A percentile compares a stretch with the other conserved stretches of the same genome.
These are phyloP conservation scores for Ataeniobius toweri DNA, from an alignment of 2,797 vertebrate species.

Conservation along the genomic window DNA sequence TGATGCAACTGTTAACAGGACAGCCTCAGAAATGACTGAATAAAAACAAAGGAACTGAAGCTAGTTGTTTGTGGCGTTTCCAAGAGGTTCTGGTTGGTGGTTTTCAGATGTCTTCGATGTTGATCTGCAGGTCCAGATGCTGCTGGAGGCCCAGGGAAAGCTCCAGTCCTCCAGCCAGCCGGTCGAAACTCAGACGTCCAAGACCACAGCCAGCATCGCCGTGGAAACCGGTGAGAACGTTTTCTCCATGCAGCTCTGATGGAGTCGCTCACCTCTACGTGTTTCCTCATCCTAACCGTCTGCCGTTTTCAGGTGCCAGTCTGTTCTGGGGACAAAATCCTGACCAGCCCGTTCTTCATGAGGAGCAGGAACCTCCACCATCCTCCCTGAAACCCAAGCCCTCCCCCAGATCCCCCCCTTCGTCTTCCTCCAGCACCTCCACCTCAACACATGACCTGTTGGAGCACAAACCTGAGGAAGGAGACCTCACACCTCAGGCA, in stretches of 20 bases:
- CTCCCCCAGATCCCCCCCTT: not conserved
- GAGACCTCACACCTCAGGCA: conserved; percentile 15
- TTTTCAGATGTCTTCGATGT: too few species aligned
- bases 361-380: conserved; percentile 1
- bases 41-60: too few species aligned
- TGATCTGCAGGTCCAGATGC: conserved; percentile 87
- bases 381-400: conserved; percentile 2
- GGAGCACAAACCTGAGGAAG: conserved; percentile 50
- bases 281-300: not conserved
- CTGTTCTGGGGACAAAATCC: conserved; percentile 85
- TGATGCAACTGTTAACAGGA: too few species aligned
- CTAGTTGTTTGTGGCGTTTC: too few species aligned
- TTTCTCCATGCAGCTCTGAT: not conserved
- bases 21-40: too few species aligned
- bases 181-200: conserved; percentile 65
- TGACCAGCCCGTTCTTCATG: conserved; percentile 52
- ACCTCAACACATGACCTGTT: conserved; percentile 62
- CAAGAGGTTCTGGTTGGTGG: not conserved
- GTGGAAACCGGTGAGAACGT: conserved; percentile 88
- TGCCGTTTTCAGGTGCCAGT: conserved; percentile 85
- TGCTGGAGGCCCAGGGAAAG: conserved; percentile 87
- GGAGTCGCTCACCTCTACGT: rapidly evolving
- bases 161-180: conserved; percentile 48
- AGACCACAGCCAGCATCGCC: conserved; percentile 83
- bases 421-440: conserved; percentile 10